Base-by-base conservation (phyloP, 2,797 vertebrate species). In the Loris lydekkerianus region DNA sequence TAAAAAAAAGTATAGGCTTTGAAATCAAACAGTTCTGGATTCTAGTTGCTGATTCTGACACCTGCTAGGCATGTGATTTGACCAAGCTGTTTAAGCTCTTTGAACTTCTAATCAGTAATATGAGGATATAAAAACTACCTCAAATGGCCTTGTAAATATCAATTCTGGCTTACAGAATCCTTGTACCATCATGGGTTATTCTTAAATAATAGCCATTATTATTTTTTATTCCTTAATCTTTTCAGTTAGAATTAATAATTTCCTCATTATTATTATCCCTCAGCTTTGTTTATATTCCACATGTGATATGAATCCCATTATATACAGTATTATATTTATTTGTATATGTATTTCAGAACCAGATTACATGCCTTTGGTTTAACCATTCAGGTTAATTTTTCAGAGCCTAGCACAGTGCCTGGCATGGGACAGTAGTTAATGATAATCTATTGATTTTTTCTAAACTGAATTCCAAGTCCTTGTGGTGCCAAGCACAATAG, bases 171-270 rank as follows among this genome's bases (percentile, higher is more conserved):
- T 37, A 65, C 65, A 40, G 29, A 93, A 14, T 53, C 86, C 43
- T 14, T 81, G 8, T 31, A 84, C 23, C n/a, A 56, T 63, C 29
- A 73, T 58, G 3, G 15, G 31, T 61, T 86, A 75, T 53, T 77
- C 65, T 80, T 83, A 92, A 95, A 76, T 73, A 65, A 75, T 17
- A 89, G 37, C 17, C 81, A 88, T 86, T 94, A 49, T 65, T 78
- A 91, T 40, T 72, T 76, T 93, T 78, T 69, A 72, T 70, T 83
- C 9, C 43, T 89, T 63, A 91, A 73, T 40, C 37, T 3, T 83
- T 94, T 90, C 58, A 80, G 17, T 72, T 93, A 75, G 8, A 86
- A 86, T 58, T 46, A 95, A 81, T 92, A 87, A 87, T 85, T 94
- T 95, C 37, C 15, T 88, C 69, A 65, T 63, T 31, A 63, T 49